Evolutionary conservation across 2,113 vertebrate genomes (phyloP).

Genomic region (Chlamydotis undulata): DNA sequence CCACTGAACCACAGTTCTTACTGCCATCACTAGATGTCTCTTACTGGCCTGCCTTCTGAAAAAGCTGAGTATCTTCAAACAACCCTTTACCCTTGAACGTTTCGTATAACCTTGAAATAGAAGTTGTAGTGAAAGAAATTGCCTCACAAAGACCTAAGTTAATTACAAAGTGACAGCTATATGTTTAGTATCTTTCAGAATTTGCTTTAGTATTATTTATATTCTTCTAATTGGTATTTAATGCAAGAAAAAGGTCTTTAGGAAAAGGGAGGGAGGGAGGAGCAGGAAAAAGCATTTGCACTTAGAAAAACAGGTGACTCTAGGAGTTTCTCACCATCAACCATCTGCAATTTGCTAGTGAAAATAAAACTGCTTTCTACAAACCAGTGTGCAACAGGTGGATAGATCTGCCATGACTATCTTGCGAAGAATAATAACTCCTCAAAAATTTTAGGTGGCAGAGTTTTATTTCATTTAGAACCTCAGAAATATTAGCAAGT

Average conservation of each 20-base stretch:
- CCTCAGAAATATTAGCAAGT: background rate
- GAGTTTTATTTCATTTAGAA: background rate
- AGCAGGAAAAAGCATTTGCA: background rate
- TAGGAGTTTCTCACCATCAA: background rate
- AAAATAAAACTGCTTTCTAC: background rate
- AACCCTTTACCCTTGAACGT: slow-evolving; percentile 10
- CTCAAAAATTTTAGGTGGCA: background rate
- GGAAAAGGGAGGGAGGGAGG: background rate
- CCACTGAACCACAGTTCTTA: slow-evolving; percentile 22
- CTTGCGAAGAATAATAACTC: background rate
- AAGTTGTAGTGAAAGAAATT: background rate
- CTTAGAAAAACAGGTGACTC: background rate
- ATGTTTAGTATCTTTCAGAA: background rate
- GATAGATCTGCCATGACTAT: background rate
- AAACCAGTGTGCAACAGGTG: background rate
- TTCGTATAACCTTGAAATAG: slow-evolving; percentile 30
- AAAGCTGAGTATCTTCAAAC: background rate
- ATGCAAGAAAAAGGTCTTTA: background rate
- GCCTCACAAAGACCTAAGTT: background rate
- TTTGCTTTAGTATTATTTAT: background rate
- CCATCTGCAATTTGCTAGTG: background rate
- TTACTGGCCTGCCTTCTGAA: slow-evolving; percentile 30
- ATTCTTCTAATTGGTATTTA: background rate
- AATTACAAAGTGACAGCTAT: background rate
- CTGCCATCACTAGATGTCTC: slow-evolving; percentile 42